Base-by-base conservation (phyloP, 2,113 vertebrate species). In the Mormyrus lacerda region DNA sequence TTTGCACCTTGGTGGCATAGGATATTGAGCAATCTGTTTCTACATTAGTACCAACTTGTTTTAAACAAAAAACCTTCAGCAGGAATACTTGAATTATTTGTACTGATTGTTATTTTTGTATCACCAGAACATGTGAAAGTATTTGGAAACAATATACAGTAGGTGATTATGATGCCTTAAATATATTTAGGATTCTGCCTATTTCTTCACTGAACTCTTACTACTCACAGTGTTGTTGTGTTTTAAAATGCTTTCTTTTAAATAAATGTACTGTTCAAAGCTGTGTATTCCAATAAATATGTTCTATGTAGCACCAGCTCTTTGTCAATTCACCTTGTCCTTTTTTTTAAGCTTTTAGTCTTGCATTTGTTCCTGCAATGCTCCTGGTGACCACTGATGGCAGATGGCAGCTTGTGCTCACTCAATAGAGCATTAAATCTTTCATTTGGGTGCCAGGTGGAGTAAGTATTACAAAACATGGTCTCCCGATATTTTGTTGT, bases 51-150 rank as follows among this genome's bases (percentile, higher is more conserved):
- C 31, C 89, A 48, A 86, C 91, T 85, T 50, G 90, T 93, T 95
- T 92, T 44, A 87, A 91, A 93, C 88, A 51, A 82, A 91, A 53
- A 90, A 88, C 35, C 92, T 94, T 93, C 88, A 89, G 92, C 90
- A 88, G 89, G 84, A 88, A 91, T 93, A 92, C 92, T 92, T 93
- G 86, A 94, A 91, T 93, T 91, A 58, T 94, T 93, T 85, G 90
- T 44, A 58, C 87, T 91, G 85, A 61, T 91, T 84, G 69, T 92
- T 92, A 87, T 93, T 94, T 94, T 93, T 93, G 53, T 93, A 93
- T 93, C 89, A 90, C 86, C 87, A 87, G 82, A 53, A 92, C 89
- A 58, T 91, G 89, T 91, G 47, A 91, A 91, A 89, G 17, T 51
- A 79, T 44, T 47, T 87, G 91, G 19, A 88, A 83, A 73, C 89